These are phyloP conservation scores for Orbicella faveolata DNA, from an alignment of 64 coral and sea anemone species.

Conservation along the genomic window DNA sequence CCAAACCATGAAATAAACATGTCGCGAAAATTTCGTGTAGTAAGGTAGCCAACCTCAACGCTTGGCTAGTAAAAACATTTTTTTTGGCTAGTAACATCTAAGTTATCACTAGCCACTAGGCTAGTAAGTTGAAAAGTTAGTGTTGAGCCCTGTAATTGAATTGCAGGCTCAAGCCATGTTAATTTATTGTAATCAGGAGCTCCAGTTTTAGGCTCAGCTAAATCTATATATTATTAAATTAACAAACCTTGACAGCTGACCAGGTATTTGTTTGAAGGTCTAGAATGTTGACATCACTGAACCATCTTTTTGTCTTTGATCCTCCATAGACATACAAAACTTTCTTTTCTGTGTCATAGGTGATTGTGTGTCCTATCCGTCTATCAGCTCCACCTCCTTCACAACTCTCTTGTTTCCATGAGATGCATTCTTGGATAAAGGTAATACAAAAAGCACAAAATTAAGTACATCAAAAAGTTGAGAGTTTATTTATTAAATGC, in stretches of 20 bases:
- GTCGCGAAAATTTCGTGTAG: too few species aligned
- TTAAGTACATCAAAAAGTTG: not conserved
- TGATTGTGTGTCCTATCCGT: slow-evolving; percentile 78
- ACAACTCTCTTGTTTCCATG: slow-evolving; percentile 50
- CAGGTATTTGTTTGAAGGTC: slow-evolving; percentile 66
- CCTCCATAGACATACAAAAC: slow-evolving; percentile 83
- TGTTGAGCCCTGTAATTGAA: too few species aligned
- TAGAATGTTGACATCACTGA: slow-evolving; percentile 78
- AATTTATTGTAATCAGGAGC: too few species aligned
- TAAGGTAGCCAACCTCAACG: too few species aligned
- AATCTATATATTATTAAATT: not conserved
- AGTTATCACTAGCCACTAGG: too few species aligned
- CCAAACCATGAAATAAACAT: too few species aligned
- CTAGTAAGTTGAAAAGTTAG: too few species aligned
- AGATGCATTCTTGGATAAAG: slow-evolving; percentile 19
- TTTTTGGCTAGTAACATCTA: too few species aligned
- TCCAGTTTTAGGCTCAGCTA: too few species aligned
- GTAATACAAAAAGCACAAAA: not conserved
- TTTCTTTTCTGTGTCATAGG: slow-evolving; percentile 45
- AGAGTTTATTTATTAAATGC: too few species aligned
- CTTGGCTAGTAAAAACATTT: too few species aligned
- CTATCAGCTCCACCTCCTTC: slow-evolving; percentile 68
- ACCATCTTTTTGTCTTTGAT: slow-evolving; percentile 90
- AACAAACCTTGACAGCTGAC: slow-evolving; percentile 62
- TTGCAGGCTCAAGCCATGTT: too few species aligned